These are phyloP conservation scores for Zygaena filipendulae DNA, from an alignment of 2,888 invertebrate species.

Conservation along the genomic window DNA sequence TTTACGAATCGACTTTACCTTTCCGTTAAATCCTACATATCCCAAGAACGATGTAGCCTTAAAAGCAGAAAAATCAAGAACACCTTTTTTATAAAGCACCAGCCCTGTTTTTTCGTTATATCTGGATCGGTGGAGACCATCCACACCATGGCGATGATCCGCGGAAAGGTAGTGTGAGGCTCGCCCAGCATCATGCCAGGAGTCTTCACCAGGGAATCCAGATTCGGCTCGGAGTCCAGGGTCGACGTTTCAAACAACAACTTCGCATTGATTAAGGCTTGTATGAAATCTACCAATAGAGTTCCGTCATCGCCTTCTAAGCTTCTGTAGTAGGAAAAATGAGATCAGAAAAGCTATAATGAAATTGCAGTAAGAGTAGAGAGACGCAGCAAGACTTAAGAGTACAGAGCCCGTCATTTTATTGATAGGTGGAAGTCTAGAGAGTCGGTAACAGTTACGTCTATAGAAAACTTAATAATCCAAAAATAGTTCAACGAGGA, in stretches of 20 bases:
- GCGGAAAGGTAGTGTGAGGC: constrained; percentile 45
- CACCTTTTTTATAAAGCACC: constrained; percentile 45
- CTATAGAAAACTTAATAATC: too few species aligned
- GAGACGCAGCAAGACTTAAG: too few species aligned
- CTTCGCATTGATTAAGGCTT: constrained; percentile 32
- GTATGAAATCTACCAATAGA: constrained; percentile 32
- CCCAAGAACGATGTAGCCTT: too few species aligned
- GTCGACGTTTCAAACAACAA: constrained; percentile 39
- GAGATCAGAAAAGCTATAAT: background rate
- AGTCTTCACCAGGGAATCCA: constrained; percentile 41
- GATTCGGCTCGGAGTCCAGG: constrained; percentile 41
- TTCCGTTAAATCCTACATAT: too few species aligned
- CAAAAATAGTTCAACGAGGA: too few species aligned
- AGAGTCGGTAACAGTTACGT: too few species aligned
- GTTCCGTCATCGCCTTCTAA: constrained; percentile 46
- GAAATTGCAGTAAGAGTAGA: too few species aligned
- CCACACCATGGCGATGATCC: constrained; percentile 42
- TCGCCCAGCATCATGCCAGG: constrained; percentile 46
- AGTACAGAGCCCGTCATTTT: too few species aligned
- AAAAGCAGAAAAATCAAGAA: too few species aligned
- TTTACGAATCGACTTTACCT: too few species aligned
- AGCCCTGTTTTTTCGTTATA: constrained; percentile 33
- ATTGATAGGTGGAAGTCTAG: background rate
- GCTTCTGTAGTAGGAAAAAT: constrained; percentile 25
- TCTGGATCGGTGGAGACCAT: constrained; percentile 39